Evolutionary conservation across 2,113 vertebrate genomes (phyloP), one percentile per base, ranked within the genome.

Genomic region (Eonycteris spelaea): DNA sequence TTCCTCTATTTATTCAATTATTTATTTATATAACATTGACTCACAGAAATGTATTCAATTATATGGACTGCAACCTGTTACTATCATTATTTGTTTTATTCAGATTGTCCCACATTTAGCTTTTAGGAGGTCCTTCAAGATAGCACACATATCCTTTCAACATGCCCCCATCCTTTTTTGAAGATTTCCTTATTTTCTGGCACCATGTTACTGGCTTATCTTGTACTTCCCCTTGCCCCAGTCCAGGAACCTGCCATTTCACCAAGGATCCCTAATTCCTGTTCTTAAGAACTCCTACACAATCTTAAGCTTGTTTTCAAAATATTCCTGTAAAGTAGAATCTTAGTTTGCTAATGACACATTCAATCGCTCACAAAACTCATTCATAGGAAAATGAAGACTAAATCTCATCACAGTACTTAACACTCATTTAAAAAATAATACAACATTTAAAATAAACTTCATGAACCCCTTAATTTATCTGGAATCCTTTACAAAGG

Each of bases 321-420:
- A 95, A 91, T 63, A 94, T 3, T 86, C 79, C 67, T 65, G 33
- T 61, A 38, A 86, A 59, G 18, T 28, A 28, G 74, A 70, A 94
- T 75, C 65, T 82, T 75, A 35, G 48, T 78, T 80, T 78, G 61
- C 28, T 74, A 83, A 83, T 83, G 38, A 95, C 5, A 59, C 16
- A 43, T 16, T 93, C n/a, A 93, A 86, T 67, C 74, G 75, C 28
- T 95, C 84, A 95, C 8, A 73, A 77, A 96, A 33, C 22, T 93
- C 70, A 96, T 30, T n/a, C 83, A 80, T 0, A 88, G 7, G 18
- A 94, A 68, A 94, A 53, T n/a, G 79, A 93, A 67, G 55, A 93
- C 43, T 71, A 57, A 53, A 57, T 22, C 6, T 53, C 45, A 83
- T 63, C 75, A 82, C 13, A 89, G 35, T 89, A 75, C 38, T 77